phyloP scores from a whole-genome alignment of 2,113 vertebrate species.

The Chinchilla lanigera region DNA sequence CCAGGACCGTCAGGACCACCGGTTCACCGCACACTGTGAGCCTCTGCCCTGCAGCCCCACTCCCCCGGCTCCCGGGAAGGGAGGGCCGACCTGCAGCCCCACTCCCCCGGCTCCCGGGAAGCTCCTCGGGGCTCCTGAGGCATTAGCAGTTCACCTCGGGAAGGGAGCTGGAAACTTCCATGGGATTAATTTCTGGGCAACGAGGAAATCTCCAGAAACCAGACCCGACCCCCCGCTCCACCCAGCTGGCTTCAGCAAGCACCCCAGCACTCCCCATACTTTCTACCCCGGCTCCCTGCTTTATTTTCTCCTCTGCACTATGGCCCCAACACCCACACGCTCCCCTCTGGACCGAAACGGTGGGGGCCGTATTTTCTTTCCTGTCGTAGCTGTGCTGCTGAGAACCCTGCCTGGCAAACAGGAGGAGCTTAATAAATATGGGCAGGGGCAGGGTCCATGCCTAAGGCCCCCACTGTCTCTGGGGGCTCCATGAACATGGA shows the following conservation, averaged over 20 bases:
- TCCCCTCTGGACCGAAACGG: background rate
- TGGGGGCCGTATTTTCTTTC: background rate
- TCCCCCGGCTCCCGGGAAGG: no score
- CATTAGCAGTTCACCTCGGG: no score
- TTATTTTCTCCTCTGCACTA: background rate
- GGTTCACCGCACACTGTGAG: background rate
- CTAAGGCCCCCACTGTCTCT: background rate
- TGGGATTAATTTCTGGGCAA: background rate
- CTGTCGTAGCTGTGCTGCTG: background rate
- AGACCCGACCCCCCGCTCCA: no score
- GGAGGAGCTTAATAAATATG: background rate
- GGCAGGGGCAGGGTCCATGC: background rate
- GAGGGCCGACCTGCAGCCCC: accelerated
- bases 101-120: background rate
- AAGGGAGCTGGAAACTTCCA: background rate
- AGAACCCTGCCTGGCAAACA: background rate
- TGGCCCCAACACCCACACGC: accelerated
- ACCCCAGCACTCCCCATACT: background rate
- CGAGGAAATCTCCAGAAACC: background rate
- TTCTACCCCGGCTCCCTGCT: background rate
- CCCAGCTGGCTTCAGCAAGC: background rate
- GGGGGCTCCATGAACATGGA: background rate
- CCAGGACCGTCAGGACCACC: background rate
- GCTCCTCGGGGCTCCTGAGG: background rate
- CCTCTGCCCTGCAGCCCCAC: background rate